Conservation (phyloP, 2,113 vertebrate genomes). For the Suncus etruscus region DNA sequence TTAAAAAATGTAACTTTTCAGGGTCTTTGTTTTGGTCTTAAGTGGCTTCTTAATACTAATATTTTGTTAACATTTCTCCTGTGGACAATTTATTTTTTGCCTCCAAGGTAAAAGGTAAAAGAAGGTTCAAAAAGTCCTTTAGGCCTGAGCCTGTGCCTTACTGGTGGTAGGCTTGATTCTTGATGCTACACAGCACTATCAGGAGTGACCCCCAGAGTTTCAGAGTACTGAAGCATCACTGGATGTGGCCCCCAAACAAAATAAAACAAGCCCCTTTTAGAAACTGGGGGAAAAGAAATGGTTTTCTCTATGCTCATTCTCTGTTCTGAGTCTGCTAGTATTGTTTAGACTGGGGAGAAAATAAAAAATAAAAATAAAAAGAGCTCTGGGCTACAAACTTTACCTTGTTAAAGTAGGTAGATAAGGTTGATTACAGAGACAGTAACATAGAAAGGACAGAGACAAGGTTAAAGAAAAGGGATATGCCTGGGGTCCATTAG, state of each 20-base stretch:
- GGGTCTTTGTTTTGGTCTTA: not conserved
- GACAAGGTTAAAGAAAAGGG: too few relatives aligned
- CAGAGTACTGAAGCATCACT: too few relatives aligned
- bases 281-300: not conserved
- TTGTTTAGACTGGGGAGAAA: constrained; percentile 12
- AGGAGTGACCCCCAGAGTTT: too few relatives aligned
- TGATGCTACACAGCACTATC: too few relatives aligned
- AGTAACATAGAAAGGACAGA: too few relatives aligned
- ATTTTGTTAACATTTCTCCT: not conserved
- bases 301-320: constrained; percentile 17
- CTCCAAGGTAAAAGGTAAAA: not conserved
- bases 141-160: too few relatives aligned
- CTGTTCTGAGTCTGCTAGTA: not conserved
- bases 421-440: too few relatives aligned
- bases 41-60: not conserved
- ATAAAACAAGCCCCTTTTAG: not conserved
- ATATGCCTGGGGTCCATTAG: too few relatives aligned
- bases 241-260: too few relatives aligned
- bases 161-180: too few relatives aligned
- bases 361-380: not conserved
- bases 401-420: not conserved
- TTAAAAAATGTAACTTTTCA: not conserved
- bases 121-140: too few relatives aligned
- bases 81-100: constrained; percentile 10
- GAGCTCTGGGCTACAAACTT: not conserved